These are phyloP conservation scores for Neostethus bicornis DNA, from an alignment of 2,797 vertebrate species.

Conservation along the genomic window DNA sequence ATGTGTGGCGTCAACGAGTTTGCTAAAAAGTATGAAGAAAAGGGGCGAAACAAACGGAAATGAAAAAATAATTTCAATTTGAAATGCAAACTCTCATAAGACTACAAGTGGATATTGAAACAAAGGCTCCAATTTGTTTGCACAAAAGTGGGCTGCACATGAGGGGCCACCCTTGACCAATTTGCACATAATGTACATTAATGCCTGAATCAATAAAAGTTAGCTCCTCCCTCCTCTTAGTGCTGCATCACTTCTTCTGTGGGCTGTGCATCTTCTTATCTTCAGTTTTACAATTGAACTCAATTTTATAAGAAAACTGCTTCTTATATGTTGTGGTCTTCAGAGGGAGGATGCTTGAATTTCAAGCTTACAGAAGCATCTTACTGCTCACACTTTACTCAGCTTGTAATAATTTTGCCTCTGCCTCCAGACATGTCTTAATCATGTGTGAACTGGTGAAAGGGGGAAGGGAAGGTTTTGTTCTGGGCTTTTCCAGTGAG, in stretches of 20 bases:
- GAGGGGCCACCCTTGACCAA: constrained; percentile 44
- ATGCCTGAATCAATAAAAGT: constrained; percentile 61
- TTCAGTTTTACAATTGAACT: constrained; percentile 26
- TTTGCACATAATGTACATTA: constrained; percentile 64
- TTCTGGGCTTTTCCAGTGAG: constrained; percentile 61
- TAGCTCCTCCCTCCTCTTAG: constrained; percentile 41
- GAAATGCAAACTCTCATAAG: constrained; percentile 27
- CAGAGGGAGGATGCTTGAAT: constrained; percentile 14
- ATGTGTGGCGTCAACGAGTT: background rate
- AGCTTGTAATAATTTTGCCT: constrained; percentile 34
- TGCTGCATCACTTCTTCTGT: constrained; percentile 28
- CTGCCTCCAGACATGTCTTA: constrained; percentile 51
- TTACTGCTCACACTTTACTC: constrained; percentile 16
- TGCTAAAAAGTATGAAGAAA: constrained; percentile 16
- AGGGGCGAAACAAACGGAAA: background rate
- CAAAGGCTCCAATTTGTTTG: constrained; percentile 57
- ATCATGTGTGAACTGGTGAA: constrained; percentile 52
- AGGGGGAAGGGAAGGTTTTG: constrained; percentile 43
- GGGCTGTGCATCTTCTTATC: constrained; percentile 32
- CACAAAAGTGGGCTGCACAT: constrained; percentile 35
- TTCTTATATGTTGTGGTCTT: constrained; percentile 17
- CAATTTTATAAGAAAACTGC: constrained; percentile 11
- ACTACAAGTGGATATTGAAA: constrained; percentile 51
- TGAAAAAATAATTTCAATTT: constrained; percentile 28
- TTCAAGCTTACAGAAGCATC: background rate